A percentile compares a stretch with the other conserved stretches of the same genome.
Conservation (phyloP, 2,113 vertebrate species). For the Salvator merianae region DNA sequence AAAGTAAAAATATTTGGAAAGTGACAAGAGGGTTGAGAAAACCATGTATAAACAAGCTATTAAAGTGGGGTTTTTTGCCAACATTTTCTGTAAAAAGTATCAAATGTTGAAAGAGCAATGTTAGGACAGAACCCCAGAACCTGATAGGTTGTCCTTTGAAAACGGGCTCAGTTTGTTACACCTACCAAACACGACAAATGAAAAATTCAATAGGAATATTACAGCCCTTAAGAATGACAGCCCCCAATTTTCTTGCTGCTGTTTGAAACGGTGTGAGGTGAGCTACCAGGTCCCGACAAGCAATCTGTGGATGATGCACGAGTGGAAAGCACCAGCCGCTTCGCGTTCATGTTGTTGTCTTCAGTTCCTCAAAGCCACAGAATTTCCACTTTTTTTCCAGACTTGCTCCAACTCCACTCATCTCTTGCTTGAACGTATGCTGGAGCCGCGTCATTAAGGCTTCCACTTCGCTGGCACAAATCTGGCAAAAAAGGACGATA, state of each 20-base stretch:
- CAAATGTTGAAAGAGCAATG: conserved; percentile 53
- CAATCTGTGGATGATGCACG: neutral
- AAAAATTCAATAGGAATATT: conserved; percentile 42
- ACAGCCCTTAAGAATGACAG: conserved; percentile 53
- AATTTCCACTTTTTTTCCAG: conserved; percentile 97
- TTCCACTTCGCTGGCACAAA: conserved; percentile 88
- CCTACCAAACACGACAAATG: conserved; percentile 16
- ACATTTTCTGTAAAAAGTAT: conserved; percentile 47
- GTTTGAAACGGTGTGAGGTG: conserved; percentile 50
- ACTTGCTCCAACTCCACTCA: conserved; percentile 93
- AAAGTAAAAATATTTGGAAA: conserved; percentile 36
- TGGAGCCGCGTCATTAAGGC: conserved; percentile 88
- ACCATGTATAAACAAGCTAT: conserved; percentile 62
- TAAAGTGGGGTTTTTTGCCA: conserved; percentile 46
- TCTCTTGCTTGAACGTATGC: conserved; percentile 92
- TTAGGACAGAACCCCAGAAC: conserved; percentile 48
- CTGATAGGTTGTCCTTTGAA: conserved; percentile 34
- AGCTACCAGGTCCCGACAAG: conserved; percentile 35
- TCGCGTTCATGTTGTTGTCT: conserved; percentile 78
- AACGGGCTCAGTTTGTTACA: conserved; percentile 53
- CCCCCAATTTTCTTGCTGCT: conserved; percentile 42
- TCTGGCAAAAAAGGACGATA: conserved; percentile 68
- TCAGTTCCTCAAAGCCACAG: conserved; percentile 93
- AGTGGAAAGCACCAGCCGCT: neutral
- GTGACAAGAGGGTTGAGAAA: conserved; percentile 49